These are phyloP conservation scores for Hybos culiciformis DNA, from an alignment of 2,888 invertebrate genomes.

Conservation along the genomic window DNA sequence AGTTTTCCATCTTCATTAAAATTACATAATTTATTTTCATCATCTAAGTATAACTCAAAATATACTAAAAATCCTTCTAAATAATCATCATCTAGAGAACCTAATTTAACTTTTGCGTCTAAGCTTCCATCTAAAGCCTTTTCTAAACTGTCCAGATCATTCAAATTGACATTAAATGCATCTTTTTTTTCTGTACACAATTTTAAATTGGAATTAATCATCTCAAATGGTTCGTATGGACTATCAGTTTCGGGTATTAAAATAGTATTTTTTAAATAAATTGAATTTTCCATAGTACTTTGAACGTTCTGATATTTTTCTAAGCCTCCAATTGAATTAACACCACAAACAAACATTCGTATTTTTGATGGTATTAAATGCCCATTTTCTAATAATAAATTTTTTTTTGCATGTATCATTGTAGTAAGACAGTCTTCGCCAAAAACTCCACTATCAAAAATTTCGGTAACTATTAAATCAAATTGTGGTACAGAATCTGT, in stretches of 20 bases:
- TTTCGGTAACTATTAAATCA: constrained; percentile 58
- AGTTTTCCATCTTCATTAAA: constrained; percentile 1
- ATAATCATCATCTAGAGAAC: constrained; percentile 4
- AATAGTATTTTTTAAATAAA: constrained; percentile 24
- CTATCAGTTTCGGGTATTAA: constrained; percentile 1
- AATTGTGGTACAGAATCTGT: constrained; percentile 29
- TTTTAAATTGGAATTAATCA: constrained; percentile 3
- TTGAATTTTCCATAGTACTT: constrained; percentile 20
- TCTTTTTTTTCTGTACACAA: constrained; percentile 6
- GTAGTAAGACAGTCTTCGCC: constrained; percentile 59
- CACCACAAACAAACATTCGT: constrained; percentile 36
- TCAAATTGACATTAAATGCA: constrained; percentile 12
- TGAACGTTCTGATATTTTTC: constrained; percentile 8
- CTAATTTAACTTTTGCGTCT: constrained; percentile 6
- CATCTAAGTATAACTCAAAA: constrained; percentile 10
- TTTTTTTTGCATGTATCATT: constrained; percentile 52
- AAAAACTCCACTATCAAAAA: constrained; percentile 66
- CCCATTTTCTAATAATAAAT: constrained; percentile 39
- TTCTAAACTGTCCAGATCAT: constrained; percentile 10
- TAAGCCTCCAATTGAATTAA: constrained; percentile 7
- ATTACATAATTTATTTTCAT: constrained; percentile 8
- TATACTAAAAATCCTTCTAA: constrained; percentile 13
- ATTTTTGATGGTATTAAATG: constrained; percentile 48
- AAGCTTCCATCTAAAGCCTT: constrained; percentile 8
- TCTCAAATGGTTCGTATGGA: constrained; percentile 12